Evolutionary conservation across 2,113 vertebrate genomes (phyloP).

Genomic region (Callaeas wilsoni): DNA sequence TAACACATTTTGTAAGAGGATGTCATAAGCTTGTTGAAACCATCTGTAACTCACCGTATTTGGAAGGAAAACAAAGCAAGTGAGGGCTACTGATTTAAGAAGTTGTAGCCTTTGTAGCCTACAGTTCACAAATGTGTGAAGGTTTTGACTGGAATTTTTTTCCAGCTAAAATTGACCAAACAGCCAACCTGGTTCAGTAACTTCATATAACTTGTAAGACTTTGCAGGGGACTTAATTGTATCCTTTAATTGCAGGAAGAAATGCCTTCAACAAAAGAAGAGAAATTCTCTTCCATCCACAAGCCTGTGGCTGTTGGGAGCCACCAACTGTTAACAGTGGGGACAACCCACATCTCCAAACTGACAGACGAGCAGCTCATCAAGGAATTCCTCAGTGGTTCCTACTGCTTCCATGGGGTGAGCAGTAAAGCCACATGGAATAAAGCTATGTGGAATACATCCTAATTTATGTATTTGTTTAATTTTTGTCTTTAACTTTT

Average conservation of each 20-base stretch:
- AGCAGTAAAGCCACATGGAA: slow-evolving; percentile 25
- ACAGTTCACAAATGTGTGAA: not conserved
- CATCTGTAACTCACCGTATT: not conserved
- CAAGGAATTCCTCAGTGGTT: slow-evolving; percentile 96
- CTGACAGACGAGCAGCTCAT: slow-evolving; percentile 95
- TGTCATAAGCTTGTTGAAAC: not conserved
- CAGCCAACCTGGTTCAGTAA: not conserved
- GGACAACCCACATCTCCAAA: slow-evolving; percentile 96
- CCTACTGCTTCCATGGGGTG: slow-evolving; percentile 97
- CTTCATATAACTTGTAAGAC: not conserved
- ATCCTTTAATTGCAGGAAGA: slow-evolving; percentile 77
- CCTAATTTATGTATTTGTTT: not conserved
- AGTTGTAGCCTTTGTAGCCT: not conserved
- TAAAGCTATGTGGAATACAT: not conserved
- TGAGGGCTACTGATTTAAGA: not conserved
- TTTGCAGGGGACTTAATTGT: not conserved
- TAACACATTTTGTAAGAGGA: not conserved
- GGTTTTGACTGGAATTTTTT: not conserved
- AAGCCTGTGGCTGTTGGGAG: slow-evolving; percentile 89
- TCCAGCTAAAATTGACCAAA: not conserved
- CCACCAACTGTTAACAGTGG: slow-evolving; percentile 86
- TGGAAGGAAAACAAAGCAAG: not conserved
- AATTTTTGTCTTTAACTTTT: not conserved
- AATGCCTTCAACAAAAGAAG: slow-evolving; percentile 77
- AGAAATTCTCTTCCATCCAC: slow-evolving; percentile 88